Evolutionary conservation across 2,113 vertebrate species (phyloP).

Genomic region (Todiramphus chloris): DNA sequence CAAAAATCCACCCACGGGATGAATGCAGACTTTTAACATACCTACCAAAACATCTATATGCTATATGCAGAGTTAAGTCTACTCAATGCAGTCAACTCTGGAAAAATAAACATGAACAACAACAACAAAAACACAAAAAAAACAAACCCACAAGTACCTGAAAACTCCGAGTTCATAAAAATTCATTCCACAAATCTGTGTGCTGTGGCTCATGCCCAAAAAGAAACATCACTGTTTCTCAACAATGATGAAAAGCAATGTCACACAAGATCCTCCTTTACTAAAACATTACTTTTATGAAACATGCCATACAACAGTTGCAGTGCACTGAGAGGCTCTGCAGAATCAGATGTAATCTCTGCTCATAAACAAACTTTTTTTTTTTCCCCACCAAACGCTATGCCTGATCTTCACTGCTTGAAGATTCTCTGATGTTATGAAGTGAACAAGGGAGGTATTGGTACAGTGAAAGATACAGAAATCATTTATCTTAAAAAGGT

Average conservation of each 20-base stretch:
- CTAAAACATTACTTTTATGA: neutral
- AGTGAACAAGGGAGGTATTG: neutral
- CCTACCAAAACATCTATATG: neutral
- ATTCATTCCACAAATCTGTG: neutral
- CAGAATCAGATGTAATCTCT: neutral
- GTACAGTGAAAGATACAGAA: neutral
- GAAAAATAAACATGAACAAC: neutral
- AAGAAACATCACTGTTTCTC: neutral
- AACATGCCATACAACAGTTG: neutral
- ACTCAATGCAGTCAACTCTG: neutral
- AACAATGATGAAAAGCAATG: neutral
- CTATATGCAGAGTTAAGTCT: neutral
- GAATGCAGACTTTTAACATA: neutral
- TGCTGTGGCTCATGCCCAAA: neutral
- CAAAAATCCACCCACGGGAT: neutral
- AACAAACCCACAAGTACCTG: neutral
- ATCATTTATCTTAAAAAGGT: neutral
- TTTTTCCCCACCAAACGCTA: neutral
- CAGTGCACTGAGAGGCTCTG: neutral
- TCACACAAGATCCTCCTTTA: neutral
- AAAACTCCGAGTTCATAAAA: neutral
- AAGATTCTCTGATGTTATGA: neutral
- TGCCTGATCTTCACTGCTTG: neutral
- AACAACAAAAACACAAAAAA: neutral
- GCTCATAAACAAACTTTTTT: neutral